phyloP scores from a whole-genome alignment of 2,113 vertebrate species.

The Lepisosteus oculatus region DNA sequence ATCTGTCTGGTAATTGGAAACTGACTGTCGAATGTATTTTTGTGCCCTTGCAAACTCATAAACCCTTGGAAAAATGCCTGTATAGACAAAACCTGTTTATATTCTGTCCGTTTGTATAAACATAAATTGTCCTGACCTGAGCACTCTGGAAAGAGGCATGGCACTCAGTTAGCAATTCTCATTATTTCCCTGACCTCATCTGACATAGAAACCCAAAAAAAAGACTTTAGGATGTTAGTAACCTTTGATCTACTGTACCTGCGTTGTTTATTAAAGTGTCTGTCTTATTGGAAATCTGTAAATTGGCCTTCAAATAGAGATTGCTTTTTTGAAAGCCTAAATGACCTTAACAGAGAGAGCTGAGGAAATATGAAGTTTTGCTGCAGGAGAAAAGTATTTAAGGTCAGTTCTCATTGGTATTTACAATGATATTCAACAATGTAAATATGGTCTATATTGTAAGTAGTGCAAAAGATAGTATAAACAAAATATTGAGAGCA shows the following conservation, averaged over 20 bases:
- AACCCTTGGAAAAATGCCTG: conserved; percentile 22
- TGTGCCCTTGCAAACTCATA: conserved; percentile 22
- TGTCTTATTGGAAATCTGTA: neutral
- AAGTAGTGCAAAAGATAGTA: too few species aligned
- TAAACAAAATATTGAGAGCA: too few species aligned
- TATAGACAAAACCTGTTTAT: conserved; percentile 22
- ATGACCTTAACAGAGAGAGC: too few species aligned
- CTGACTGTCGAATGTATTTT: conserved; percentile 18
- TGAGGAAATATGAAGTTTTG: too few species aligned
- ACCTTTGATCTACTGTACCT: neutral
- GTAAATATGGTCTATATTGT: too few species aligned
- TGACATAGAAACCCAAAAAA: neutral
- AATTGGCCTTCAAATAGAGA: too few species aligned
- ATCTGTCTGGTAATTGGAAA: conserved; percentile 21
- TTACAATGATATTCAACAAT: too few species aligned
- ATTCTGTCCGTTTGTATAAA: neutral
- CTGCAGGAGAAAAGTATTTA: too few species aligned
- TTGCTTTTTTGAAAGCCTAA: too few species aligned
- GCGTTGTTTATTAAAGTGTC: neutral
- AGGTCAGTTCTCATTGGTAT: too few species aligned
- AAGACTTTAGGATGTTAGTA: neutral
- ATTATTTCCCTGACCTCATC: neutral
- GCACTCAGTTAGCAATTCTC: neutral
- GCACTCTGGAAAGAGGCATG: neutral
- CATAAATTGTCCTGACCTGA: neutral